Base-by-base conservation (phyloP, 1,140 invertebrate species). In the Drusus annulatus region DNA sequence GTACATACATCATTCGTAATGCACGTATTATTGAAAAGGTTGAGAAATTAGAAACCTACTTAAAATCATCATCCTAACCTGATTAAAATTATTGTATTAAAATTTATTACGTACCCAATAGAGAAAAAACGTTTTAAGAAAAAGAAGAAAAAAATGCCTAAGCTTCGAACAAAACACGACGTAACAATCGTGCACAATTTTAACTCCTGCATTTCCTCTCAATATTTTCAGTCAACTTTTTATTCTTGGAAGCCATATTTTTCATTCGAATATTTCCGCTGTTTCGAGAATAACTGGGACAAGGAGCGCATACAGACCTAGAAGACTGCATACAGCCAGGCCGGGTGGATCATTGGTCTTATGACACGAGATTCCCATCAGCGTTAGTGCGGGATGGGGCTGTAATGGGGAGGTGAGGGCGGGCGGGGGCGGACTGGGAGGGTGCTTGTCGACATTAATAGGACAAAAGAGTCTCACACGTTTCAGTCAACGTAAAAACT, bases 321-420 rank as follows among this genome's bases (percentile, higher is more conserved):
- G 15, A 21, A n/a, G 28, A 3, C 1, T 69, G 28, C 36, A 31
- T 5, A 31, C 10, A 45, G 36, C 13, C 2, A 2, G 31, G 10
- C 5, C 36, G 68, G 36, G 68, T 50, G 36, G 71, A 54, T 56
- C 52, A 74, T 80, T 65, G 52, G 68, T 75, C 68, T 75, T 28
- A 36, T 73, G 78, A 79, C 68, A 73, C 60, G 68, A 56, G 21
- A 71, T 80, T 80, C 78, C 69, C 78, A 80, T 80, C 68, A 80
- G 68, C 68, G 19, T 45, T 74, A 54, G 51, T n/a, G 68, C 68
- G 31, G 36, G n/a, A 17, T n/a, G 21, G 17, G 13, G 51, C 25
- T 45, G 21, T 51, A 0, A 45, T 50, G 8, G 21, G 56, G 23
- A 10, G 28, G 36, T 5, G 62, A 10, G 36, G 36, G 36, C n/a